Base-by-base conservation (phyloP, 1,140 invertebrate species). In the Calephelis nemesis region DNA sequence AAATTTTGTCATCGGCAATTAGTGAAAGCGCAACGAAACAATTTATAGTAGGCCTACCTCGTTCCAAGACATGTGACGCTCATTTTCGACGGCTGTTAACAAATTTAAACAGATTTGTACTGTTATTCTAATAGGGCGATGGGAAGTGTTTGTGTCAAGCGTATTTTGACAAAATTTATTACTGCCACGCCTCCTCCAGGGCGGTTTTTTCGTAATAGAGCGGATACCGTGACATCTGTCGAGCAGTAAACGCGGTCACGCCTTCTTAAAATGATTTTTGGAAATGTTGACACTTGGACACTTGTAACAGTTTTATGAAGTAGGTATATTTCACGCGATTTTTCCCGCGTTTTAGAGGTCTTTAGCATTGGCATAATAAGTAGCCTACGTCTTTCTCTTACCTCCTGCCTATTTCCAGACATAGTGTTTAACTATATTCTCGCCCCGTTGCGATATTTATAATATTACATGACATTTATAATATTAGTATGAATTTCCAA, bases 91-190 rank as follows among this genome's bases (percentile, higher is more conserved):
- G 86, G 80, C 82, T 87, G 87, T 91, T 91, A 91, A 91, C 87
- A 90, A 90, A 90, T 91, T 89, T 87, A 83, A 83, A 78, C 85
- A 71, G 80, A 90, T 90, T 91, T 85, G 86, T 90, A 84, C 87
- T 91, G 86, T 91, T 91, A 91, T 91, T 91, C 87, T 91, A 91
- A 91, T 88, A 83, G 82, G 78, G 87, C 79, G 73, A 87, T 88
- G 87, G 88, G 90, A 91, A 88, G 84, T 85, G 83, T 88, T 86
- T 84, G 81, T 78, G 83, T 85, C 85, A 69, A 73, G 78, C 83
- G 85, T 91, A 92, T 90, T 92, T 91, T 91, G 87, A 90, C 84
- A 87, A 90, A 91, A 92, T 92, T 92, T 92, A 92, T 92, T 88
- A 76, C 82, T 68, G 84, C 87, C 91, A 91, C 91, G 91, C 91